phyloP scores from a whole-genome alignment of 2,888 invertebrate species.

The Unio pictorum region DNA sequence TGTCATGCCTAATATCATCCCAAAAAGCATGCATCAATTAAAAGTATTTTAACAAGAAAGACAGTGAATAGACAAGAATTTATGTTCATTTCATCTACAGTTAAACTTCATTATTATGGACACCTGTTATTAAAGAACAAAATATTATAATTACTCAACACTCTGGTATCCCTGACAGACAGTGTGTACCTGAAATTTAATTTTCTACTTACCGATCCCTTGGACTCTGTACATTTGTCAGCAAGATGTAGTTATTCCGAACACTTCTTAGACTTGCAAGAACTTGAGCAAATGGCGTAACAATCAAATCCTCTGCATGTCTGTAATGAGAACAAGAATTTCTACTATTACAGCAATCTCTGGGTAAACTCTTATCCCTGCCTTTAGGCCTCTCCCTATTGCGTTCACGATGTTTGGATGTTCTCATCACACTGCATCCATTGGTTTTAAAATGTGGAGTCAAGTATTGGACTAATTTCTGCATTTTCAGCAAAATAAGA shows the following conservation, averaged over 20 bases:
- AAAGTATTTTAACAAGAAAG: no score
- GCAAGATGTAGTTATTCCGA: slow-evolving; percentile 96
- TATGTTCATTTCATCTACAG: no score
- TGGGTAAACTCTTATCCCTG: neutral
- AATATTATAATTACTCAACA: no score
- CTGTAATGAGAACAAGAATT: slow-evolving; percentile 75
- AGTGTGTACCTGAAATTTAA: neutral
- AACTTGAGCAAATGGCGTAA: slow-evolving; percentile 99
- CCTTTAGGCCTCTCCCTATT: slow-evolving; percentile 10
- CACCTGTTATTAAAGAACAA: no score
- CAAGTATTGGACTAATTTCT: slow-evolving; percentile 48
- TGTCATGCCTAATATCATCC: no score
- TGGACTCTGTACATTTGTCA: slow-evolving; percentile 82
- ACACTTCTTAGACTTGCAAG: slow-evolving; percentile 98
- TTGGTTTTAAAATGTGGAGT: slow-evolving; percentile 50
- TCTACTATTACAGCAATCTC: slow-evolving; percentile 31
- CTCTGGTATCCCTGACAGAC: neutral
- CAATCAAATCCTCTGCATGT: slow-evolving; percentile 99
- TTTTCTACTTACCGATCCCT: slow-evolving; percentile 58
- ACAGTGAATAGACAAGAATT: no score
- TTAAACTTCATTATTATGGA: no score
- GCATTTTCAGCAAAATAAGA: slow-evolving; percentile 18
- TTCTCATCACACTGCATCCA: slow-evolving; percentile 36
- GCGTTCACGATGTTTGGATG: slow-evolving; percentile 34
- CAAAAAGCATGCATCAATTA: no score